phyloP scores from a whole-genome alignment of 1,140 invertebrate species.

The Hylyphantes graminicola region DNA sequence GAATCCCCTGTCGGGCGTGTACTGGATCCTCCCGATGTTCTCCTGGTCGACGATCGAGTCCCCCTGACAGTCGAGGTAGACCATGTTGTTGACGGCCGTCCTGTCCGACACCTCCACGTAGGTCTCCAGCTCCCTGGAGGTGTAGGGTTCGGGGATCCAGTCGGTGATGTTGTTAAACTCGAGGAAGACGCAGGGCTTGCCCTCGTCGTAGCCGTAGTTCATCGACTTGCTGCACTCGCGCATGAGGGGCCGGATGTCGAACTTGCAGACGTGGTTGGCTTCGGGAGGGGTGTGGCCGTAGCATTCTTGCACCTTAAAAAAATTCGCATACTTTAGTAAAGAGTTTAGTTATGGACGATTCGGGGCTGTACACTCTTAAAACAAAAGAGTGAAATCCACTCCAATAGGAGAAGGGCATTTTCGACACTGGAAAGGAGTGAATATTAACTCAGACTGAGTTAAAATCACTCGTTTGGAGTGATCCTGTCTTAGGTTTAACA shows the following conservation, averaged over 20 bases:
- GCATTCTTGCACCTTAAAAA: slow-evolving; percentile 15
- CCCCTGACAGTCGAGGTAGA: slow-evolving; percentile 61
- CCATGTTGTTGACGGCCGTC: slow-evolving; percentile 37
- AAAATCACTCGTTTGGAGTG: too few relatives aligned
- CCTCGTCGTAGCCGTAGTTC: slow-evolving; percentile 62
- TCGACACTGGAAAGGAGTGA: too few relatives aligned
- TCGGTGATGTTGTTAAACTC: slow-evolving; percentile 60
- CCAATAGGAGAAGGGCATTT: too few relatives aligned
- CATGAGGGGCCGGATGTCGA: slow-evolving; percentile 45
- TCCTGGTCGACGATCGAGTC: slow-evolving; percentile 61
- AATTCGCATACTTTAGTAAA: too few relatives aligned
- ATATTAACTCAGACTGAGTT: too few relatives aligned
- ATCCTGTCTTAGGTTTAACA: too few relatives aligned
- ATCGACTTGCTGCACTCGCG: slow-evolving; percentile 57
- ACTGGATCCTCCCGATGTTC: slow-evolving; percentile 59
- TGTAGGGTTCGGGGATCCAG: slow-evolving; percentile 60
- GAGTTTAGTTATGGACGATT: too few relatives aligned
- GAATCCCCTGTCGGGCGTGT: slow-evolving; percentile 61
- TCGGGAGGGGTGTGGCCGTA: slow-evolving; percentile 2
- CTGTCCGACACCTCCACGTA: slow-evolving; percentile 21
- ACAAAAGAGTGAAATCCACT: too few relatives aligned
- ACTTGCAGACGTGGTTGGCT: slow-evolving; percentile 48
- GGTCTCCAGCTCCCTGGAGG: slow-evolving; percentile 70
- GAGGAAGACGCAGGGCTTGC: slow-evolving; percentile 62
- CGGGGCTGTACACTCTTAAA: too few relatives aligned